Evolutionary conservation across 64 coral and sea anemone genomes (phyloP).

Genomic region (Actinia tenebrosa): DNA sequence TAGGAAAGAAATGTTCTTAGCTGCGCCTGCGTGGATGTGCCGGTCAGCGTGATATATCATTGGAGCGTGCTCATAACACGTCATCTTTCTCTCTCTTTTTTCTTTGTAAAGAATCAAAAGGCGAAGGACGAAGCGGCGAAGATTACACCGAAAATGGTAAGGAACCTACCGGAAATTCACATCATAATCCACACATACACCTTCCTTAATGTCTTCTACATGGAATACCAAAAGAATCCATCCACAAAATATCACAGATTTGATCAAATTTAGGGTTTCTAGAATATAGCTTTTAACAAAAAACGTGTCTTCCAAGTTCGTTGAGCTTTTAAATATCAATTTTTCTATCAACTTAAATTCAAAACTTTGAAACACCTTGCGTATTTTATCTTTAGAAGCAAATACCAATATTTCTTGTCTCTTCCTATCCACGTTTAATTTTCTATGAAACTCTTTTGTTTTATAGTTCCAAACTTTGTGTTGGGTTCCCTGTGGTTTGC

Average conservation of each 20-base stretch:
- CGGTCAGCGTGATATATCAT: constrained; percentile 13
- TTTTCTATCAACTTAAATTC: neutral
- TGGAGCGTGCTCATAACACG: constrained; percentile 79
- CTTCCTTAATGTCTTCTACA: neutral
- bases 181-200: neutral
- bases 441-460: neutral
- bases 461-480: neutral
- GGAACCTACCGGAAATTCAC: neutral
- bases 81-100: constrained; percentile 66
- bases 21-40: neutral
- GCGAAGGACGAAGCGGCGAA: neutral
- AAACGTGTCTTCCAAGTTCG: neutral
- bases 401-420: neutral
- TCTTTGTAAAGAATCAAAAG: constrained; percentile 12
- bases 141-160: constrained; percentile 6
- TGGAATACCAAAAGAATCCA: neutral
- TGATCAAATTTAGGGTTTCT: neutral
- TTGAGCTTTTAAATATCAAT: neutral
- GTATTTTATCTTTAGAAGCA: neutral
- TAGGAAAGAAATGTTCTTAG: neutral
- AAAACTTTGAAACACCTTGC: neutral
- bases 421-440: neutral
- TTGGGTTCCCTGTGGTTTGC: neutral
- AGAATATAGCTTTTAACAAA: neutral
- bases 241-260: neutral